A percentile compares a stretch with the other conserved stretches of the same genome.
These are phyloP conservation scores for Emmelina monodactyla DNA, from an alignment of 2,888 invertebrate genomes.

Conservation along the genomic window DNA sequence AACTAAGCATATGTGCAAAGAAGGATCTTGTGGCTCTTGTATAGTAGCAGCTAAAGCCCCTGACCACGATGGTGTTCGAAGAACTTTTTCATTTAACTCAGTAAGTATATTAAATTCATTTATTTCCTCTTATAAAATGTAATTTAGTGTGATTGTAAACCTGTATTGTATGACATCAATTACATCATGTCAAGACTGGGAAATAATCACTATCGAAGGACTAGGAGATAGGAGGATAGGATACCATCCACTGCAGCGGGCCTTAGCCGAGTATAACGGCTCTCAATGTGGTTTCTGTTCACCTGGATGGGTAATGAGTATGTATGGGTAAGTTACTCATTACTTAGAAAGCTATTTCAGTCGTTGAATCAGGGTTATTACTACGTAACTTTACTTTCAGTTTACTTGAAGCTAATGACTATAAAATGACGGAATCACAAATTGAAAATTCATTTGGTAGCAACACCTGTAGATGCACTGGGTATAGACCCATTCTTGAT, in stretches of 20 bases:
- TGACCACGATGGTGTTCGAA: slow-evolving; percentile 25
- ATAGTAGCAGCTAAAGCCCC: slow-evolving; percentile 46
- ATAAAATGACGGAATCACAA: slow-evolving; percentile 61
- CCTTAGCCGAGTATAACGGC: slow-evolving; percentile 69
- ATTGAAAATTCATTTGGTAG: slow-evolving; percentile 76
- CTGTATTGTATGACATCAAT: slow-evolving; percentile 58
- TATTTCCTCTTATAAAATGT: too few relatives aligned
- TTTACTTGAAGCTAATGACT: slow-evolving; percentile 34
- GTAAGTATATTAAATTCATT: too few relatives aligned
- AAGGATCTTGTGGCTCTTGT: slow-evolving; percentile 75
- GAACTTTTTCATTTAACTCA: slow-evolving; percentile 69
- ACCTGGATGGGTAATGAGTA: slow-evolving; percentile 80
- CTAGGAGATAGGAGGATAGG: slow-evolving; percentile 69
- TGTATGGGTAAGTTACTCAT: slow-evolving; percentile 67
- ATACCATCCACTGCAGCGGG: slow-evolving; percentile 71
- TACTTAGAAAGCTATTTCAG: too few relatives aligned
- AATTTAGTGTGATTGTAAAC: neutral
- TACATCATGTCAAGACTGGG: slow-evolving; percentile 67
- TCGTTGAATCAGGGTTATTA: too few relatives aligned
- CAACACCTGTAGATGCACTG: slow-evolving; percentile 78
- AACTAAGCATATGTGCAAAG: slow-evolving; percentile 73
- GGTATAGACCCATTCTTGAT: slow-evolving; percentile 69
- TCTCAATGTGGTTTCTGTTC: slow-evolving; percentile 79
- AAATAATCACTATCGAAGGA: slow-evolving; percentile 75
- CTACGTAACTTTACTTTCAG: slow-evolving; percentile 26